Evolutionary conservation across 2,888 invertebrate species (phyloP).

Genomic region (Macrophya alboannulata): DNA sequence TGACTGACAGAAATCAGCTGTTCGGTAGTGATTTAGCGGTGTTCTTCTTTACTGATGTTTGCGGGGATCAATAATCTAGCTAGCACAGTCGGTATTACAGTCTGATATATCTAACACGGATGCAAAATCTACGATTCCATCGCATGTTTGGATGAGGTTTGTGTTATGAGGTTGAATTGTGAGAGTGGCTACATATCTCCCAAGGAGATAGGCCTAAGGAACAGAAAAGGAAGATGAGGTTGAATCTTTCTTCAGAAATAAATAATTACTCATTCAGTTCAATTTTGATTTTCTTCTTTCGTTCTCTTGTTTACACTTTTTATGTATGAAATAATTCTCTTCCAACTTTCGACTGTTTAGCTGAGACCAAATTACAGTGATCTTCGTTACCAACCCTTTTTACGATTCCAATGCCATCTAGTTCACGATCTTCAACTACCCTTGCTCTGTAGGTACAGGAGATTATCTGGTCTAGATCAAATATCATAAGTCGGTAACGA

Average conservation of each 20-base stretch:
- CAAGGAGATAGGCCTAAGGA: no score
- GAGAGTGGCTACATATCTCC: no score
- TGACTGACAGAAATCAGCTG: constrained; percentile 45
- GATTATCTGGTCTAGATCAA: not conserved
- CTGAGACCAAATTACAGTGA: not conserved
- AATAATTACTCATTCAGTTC: not conserved
- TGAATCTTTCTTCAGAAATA: not conserved
- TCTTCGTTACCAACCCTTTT: not conserved
- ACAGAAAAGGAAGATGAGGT: not conserved
- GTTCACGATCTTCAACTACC: not conserved
- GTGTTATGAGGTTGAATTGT: not conserved
- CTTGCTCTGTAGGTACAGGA: not conserved
- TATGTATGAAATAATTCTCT: not conserved
- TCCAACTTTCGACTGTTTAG: not conserved
- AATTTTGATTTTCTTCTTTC: not conserved
- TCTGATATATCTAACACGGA: not conserved
- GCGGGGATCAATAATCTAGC: no score
- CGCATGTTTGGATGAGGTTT: not conserved
- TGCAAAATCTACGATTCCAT: not conserved
- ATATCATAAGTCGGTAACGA: not conserved
- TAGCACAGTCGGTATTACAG: constrained; percentile 13
- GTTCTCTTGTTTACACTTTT: not conserved
- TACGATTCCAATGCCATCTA: not conserved
- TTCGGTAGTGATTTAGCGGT: not conserved
- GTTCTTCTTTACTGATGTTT: not conserved